Evolutionary conservation across 1,140 invertebrate genomes (phyloP), one percentile per base, ranked within the genome.

Genomic region (Bradysia coprophila): DNA sequence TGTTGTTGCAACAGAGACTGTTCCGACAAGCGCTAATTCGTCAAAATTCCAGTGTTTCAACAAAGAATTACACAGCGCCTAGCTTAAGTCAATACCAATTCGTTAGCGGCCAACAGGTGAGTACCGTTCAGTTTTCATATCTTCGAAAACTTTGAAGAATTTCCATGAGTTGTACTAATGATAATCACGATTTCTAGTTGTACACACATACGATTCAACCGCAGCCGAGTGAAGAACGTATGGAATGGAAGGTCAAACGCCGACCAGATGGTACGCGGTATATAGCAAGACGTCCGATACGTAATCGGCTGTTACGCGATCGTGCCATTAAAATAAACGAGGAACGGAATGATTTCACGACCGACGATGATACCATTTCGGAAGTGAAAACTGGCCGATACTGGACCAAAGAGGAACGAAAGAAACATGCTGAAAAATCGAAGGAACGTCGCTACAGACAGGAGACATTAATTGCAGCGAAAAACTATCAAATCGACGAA

Each of bases 191-290:
- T 31, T 5, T 13, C 18, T 11, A 34, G 3, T 59, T 58, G 4
- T 51, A 50, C 42, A 16, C 21, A 41, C 16, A 28, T 23, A 21
- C 40, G 15, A 6, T 24, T 4, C 20, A 33, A 20, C 16, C 19
- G 21, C 50, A 15, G 51, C 47, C 22, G 44, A 52, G 38, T 40
- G 33, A 66, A 69, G 32, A 57, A 64, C 0, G 61, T 40, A 80
- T 80, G 76, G 78, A 81, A 45, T 82, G 79, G 79, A 81, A 85
- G 53, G 80, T 87, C 1, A 87, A 86, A 50, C 67, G 76, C 21
- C 62, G 81, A 39, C 71, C 80, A 2, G 83, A 87, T 53, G 83
- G 83, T 4, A 76, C 77, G 0, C 65, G 82, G 32, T 87, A 87
- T 54, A 83, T 87, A 46, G 80, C 81, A 0, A 63, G 78, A 28